Conservation (phyloP, 2,797 vertebrate species). For the Paguma larvata region DNA sequence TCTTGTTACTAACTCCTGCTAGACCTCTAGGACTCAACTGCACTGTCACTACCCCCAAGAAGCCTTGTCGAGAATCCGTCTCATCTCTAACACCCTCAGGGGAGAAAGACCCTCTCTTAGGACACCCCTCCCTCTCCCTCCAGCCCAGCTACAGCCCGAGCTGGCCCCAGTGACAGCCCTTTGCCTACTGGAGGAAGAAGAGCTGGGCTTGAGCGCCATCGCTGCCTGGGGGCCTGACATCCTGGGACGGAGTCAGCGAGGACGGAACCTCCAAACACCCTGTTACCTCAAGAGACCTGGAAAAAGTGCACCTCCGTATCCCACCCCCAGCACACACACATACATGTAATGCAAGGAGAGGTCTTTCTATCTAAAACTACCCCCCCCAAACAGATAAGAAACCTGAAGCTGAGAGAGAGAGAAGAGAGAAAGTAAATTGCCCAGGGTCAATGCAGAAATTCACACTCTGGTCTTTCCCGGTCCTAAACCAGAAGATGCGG, state of each 20-base stretch:
- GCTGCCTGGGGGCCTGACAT: neutral
- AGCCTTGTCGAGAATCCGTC: neutral
- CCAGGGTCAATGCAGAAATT: constrained; percentile 7
- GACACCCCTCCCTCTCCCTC: neutral
- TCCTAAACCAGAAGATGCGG: neutral
- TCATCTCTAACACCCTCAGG: neutral
- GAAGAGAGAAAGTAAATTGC: neutral
- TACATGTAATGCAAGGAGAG: neutral
- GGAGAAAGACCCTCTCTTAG: neutral
- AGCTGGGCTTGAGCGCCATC: neutral
- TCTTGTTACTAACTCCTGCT: constrained; percentile 41
- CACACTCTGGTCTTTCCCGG: neutral
- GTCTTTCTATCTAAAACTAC: constrained; percentile 22
- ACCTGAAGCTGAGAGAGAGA: neutral
- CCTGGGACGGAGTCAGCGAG: neutral
- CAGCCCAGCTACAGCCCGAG: neutral
- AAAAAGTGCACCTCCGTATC: neutral
- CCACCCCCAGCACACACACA: neutral
- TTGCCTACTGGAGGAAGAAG: neutral
- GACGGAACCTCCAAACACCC: neutral
- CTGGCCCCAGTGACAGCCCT: neutral
- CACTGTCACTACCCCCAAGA: constrained; percentile 1
- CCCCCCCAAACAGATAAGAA: constrained; percentile 42
- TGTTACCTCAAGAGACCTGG: neutral
- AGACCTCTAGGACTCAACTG: neutral